These are phyloP conservation scores for Hydropotes inermis DNA, from an alignment of 2,113 vertebrate genomes.

Conservation along the genomic window DNA sequence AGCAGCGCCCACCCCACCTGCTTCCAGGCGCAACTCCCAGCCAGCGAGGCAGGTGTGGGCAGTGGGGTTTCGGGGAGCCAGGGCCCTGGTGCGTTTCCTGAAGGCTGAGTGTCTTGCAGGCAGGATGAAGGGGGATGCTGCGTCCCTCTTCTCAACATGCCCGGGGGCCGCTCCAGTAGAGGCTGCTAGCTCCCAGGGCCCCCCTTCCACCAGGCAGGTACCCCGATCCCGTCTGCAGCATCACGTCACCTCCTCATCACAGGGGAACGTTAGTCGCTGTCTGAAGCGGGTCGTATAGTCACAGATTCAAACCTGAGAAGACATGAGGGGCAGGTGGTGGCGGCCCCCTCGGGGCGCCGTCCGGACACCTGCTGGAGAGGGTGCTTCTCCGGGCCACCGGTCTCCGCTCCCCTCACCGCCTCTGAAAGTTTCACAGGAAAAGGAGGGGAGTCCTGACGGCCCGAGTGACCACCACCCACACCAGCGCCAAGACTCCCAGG, in stretches of 20 bases:
- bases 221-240: accelerated
- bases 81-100: background rate
- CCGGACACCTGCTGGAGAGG: accelerated
- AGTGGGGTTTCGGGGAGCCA: accelerated
- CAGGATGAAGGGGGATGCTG: background rate
- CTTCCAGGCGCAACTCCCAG: accelerated
- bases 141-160: accelerated
- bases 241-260: background rate
- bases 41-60: background rate
- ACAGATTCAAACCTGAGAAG: background rate
- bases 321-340: accelerated
- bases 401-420: accelerated
- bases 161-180: background rate
- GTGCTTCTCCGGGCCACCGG: accelerated
- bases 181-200: accelerated
- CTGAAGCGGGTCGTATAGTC: accelerated
- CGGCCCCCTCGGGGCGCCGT: accelerated
- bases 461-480: background rate
- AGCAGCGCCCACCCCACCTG: background rate
- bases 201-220: background rate
- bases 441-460: background rate
- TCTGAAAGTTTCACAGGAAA: accelerated
- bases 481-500: accelerated
- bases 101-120: background rate
- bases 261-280: accelerated